phyloP scores from a whole-genome alignment of 2,113 vertebrate genomes.

The Onychostoma macrolepis region DNA sequence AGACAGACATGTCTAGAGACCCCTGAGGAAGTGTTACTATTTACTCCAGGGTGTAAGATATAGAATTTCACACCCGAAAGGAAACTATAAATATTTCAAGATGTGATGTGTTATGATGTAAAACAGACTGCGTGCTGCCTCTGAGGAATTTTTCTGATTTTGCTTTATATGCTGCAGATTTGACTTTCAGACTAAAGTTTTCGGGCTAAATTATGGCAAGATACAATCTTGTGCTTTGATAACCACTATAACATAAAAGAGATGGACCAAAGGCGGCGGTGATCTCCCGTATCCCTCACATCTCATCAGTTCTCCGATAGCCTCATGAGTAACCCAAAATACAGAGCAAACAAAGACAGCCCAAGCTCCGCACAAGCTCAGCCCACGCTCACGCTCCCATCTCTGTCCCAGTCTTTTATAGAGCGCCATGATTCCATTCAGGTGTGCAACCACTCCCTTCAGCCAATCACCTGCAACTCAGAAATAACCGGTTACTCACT shows the following conservation, averaged over 20 bases:
- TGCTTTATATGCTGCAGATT: not conserved
- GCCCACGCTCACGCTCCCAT: no score
- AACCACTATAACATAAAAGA: not conserved
- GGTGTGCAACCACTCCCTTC: no score
- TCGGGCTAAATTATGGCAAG: not conserved
- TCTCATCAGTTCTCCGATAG: no score
- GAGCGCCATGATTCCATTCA: no score
- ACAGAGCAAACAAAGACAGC: no score
- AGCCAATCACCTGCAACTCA: no score
- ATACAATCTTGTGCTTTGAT: not conserved
- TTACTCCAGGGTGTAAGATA: conserved; percentile 59
- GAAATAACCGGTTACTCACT: no score
- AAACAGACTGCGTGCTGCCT: not conserved
- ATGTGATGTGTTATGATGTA: conserved; percentile 46
- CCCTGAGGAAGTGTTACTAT: conserved; percentile 61
- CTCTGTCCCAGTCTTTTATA: no score
- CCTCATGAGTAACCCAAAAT: no score
- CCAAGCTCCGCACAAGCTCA: no score
- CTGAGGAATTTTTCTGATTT: not conserved
- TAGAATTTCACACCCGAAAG: not conserved
- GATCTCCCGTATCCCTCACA: no score
- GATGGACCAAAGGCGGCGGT: no score
- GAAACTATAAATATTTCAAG: conserved; percentile 42
- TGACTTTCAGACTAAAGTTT: not conserved
- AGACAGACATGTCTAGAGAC: conserved; percentile 60